Evolutionary conservation across 2,113 vertebrate genomes (phyloP).

Genomic region (Dicaeum eximium): DNA sequence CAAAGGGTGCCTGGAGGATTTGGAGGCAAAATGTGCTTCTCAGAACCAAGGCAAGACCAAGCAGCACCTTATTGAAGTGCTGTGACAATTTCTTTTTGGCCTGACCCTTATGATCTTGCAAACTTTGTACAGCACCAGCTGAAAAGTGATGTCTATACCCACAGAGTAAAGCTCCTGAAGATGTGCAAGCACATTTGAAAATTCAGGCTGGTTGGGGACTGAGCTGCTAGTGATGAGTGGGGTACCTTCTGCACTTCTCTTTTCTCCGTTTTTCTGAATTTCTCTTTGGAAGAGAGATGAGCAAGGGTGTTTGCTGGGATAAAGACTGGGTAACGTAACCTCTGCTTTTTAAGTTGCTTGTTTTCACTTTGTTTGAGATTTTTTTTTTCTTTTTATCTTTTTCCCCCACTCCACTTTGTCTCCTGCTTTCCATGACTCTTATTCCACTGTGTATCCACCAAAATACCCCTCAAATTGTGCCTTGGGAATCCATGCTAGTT

Average conservation of each 20-base stretch:
- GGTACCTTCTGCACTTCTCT: neutral
- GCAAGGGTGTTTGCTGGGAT: neutral
- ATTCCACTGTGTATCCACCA: neutral
- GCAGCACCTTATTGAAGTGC: neutral
- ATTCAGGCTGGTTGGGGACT: neutral
- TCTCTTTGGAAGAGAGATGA: neutral
- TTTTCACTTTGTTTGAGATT: fast-evolving
- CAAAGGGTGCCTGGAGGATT: neutral
- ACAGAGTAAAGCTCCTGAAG: neutral
- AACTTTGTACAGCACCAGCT: neutral
- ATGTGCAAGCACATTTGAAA: neutral
- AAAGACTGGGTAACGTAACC: neutral
- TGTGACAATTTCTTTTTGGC: neutral
- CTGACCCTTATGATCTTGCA: neutral
- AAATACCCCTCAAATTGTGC: neutral
- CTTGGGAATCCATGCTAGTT: neutral
- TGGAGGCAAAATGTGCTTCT: neutral
- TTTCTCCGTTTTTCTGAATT: neutral
- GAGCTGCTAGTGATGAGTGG: neutral
- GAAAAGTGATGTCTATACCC: neutral
- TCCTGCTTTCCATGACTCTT: neutral
- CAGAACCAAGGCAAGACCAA: neutral
- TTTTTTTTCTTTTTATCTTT: neutral
- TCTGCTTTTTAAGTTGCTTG: neutral
- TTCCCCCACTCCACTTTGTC: fast-evolving